These are phyloP conservation scores for Dioctria rufipes DNA, from an alignment of 2,888 invertebrate species.

Conservation along the genomic window DNA sequence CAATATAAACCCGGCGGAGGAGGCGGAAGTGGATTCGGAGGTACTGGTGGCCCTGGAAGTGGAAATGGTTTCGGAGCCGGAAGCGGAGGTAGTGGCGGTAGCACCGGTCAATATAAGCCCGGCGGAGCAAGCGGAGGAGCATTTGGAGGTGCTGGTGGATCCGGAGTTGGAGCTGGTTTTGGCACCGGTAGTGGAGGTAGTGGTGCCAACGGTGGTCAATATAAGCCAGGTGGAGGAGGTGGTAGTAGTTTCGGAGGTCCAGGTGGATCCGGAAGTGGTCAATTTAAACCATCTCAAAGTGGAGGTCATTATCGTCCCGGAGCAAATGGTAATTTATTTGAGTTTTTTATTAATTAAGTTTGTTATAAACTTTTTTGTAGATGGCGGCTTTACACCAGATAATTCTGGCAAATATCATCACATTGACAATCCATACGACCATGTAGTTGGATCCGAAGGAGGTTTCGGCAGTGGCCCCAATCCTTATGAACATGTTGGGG, in stretches of 20 bases:
- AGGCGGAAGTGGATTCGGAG: neutral
- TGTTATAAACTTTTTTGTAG: neutral
- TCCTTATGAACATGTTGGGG: conserved; percentile 38
- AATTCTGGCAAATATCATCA: conserved; percentile 60
- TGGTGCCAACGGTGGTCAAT: neutral
- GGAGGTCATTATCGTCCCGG: conserved; percentile 33
- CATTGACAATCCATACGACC: conserved; percentile 51
- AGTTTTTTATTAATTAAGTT: neutral
- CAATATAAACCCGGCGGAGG: neutral
- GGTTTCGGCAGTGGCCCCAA: conserved; percentile 54
- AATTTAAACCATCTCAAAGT: conserved; percentile 13
- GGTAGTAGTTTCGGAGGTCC: neutral
- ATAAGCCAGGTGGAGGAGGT: neutral
- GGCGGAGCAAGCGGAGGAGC: neutral
- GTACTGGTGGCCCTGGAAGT: neutral
- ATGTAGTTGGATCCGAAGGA: conserved; percentile 55
- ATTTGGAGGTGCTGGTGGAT: conserved; percentile 4
- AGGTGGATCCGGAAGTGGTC: conserved; percentile 5
- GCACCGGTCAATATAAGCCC: neutral
- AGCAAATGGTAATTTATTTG: conserved; percentile 14
- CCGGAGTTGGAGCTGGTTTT: neutral
- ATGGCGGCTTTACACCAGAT: conserved; percentile 55
- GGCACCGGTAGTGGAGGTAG: no score
- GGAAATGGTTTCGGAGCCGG: no score
- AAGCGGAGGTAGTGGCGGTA: neutral